Evolutionary conservation across 2,888 invertebrate genomes (phyloP).

Genomic region (Campopleginae sp.): DNA sequence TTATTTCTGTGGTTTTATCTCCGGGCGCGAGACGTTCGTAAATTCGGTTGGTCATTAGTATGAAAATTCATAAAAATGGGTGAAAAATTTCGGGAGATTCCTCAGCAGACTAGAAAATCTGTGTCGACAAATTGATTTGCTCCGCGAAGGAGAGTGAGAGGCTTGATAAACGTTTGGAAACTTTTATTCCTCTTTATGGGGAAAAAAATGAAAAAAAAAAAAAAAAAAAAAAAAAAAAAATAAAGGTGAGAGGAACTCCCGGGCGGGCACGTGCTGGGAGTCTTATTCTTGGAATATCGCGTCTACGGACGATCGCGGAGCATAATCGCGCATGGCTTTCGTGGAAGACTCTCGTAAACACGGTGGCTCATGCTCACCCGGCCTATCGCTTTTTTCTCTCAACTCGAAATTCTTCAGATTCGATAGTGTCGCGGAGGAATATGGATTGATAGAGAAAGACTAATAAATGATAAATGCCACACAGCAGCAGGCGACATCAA

Average conservation of each 20-base stretch:
- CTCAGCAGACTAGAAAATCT: conserved; percentile 70
- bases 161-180: neutral
- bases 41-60: neutral
- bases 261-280: conserved; percentile 45
- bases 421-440: conserved; percentile 52
- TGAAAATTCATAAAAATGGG: neutral
- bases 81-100: conserved; percentile 1
- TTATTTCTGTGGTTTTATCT: neutral
- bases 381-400: conserved; percentile 37
- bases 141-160: conserved; percentile 14
- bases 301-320: conserved; percentile 47
- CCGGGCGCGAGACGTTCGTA: too few species aligned
- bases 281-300: conserved; percentile 64
- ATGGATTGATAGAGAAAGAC: conserved; percentile 7
- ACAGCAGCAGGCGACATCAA: neutral
- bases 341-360: conserved; percentile 13
- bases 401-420: conserved; percentile 61
- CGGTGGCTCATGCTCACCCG: conserved; percentile 25
- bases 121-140: neutral
- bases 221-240: too few species aligned
- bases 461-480: conserved; percentile 1
- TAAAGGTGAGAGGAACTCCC: conserved; percentile 27
- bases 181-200: neutral
- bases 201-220: too few species aligned
- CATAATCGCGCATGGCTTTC: conserved; percentile 33